Base-by-base conservation (phyloP, 2,113 vertebrate species). In the Cryptomyrus ogoouensis region DNA sequence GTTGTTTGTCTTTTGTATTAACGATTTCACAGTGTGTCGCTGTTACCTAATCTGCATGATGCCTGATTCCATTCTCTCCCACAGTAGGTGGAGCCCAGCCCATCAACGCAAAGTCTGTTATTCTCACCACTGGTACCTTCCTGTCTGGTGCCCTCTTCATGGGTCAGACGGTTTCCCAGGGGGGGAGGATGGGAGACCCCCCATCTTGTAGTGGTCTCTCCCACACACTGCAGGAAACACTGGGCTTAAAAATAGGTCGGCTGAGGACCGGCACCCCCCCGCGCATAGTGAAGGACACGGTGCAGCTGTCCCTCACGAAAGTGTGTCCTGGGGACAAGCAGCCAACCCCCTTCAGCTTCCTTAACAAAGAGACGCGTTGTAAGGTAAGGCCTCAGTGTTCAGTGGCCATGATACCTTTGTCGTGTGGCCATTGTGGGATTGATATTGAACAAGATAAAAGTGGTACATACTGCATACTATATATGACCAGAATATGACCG, bases 41-140 rank as follows among this genome's bases (percentile, higher is more conserved):
- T 87, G 7, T 53, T 66, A 39, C 17, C 53, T 17, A 21, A 31
- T 42, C 39, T 44, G 35, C 42, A 56, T 53, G 39, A 53, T 35
- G 17, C 35, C 35, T 44, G 42, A 56, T 46, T 84, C 3, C 53
- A 56, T 46, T 10, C 27, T 58, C 1, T 92, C 92, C 70, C 49
- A 15, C 90, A 99, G 98, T 92, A 1, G 94, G 97, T 62, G 96
- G 94, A 90, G 94, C 92, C 90, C 80, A 86, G 0, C 89, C 87
- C 0, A 91, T 99, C 5, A 77, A 10, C 7, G 96, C 97, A 10
- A 91, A 93, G 39, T 97, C 97, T 0, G 95, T 99, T 89, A 35
- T 99, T 92, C 94, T 99, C n/a, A 99, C 98, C 49, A 98, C 98
- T 0, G 98, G 98, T 3, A 99, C 98, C 0, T 99, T 99, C 93